A percentile compares a stretch with the other conserved stretches of the same genome.
Conservation (phyloP, 2,888 invertebrate species). For the Polyommatus icarus region DNA sequence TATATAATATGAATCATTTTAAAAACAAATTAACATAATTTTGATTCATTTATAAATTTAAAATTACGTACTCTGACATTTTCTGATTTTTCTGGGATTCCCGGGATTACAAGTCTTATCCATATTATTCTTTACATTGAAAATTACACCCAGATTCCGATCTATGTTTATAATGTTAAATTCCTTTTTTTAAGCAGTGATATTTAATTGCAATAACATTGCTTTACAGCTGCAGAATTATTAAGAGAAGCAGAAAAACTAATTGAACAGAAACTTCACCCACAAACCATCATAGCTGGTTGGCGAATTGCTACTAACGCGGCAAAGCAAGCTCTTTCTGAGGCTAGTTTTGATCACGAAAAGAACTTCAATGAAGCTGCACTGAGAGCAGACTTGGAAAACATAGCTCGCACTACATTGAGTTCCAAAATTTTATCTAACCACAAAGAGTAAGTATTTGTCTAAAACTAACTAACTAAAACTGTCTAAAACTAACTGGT, state of each 20-base stretch:
- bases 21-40: too few relatives aligned
- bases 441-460: slow-evolving; percentile 88
- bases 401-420: slow-evolving; percentile 98
- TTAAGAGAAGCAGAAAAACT: slow-evolving; percentile 97
- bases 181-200: background rate
- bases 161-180: too few relatives aligned
- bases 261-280: slow-evolving; percentile 96
- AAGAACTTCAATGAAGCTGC: slow-evolving; percentile 83
- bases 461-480: too few relatives aligned
- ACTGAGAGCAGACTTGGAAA: slow-evolving; percentile 93
- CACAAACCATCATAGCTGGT: slow-evolving; percentile 97
- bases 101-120: too few relatives aligned
- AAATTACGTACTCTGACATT: too few relatives aligned
- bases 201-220: background rate
- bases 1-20: too few relatives aligned
- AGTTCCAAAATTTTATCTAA: slow-evolving; percentile 99
- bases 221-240: slow-evolving; percentile 89
- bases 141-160: too few relatives aligned
- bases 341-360: slow-evolving; percentile 91
- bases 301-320: slow-evolving; percentile 94
- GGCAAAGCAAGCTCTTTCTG: slow-evolving; percentile 90
- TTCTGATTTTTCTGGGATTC: too few relatives aligned
- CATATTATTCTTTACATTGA: too few relatives aligned
- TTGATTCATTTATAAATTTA: too few relatives aligned
- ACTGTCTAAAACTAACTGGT: too few relatives aligned